A percentile compares a stretch with the other conserved stretches of the same genome.
These are phyloP conservation scores for Seriola rivoliana DNA, from an alignment of 2,113 vertebrate species.

Conservation along the genomic window DNA sequence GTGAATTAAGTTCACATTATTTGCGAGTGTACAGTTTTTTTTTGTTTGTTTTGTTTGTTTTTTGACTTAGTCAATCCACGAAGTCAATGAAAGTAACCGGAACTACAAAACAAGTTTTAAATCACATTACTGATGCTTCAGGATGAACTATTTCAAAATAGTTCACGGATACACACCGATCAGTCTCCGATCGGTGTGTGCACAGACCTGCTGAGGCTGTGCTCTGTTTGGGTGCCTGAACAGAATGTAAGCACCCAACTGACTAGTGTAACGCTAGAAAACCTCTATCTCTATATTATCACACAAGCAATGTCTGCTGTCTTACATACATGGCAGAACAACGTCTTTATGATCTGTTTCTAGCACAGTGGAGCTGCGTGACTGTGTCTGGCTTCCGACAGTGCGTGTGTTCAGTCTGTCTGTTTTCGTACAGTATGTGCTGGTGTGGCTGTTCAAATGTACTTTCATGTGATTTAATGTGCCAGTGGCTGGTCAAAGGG, in stretches of 20 bases:
- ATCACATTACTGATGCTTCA: no score
- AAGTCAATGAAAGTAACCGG: no score
- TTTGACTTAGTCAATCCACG: no score
- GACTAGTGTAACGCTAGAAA: neutral
- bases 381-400: neutral
- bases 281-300: constrained; percentile 5
- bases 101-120: no score
- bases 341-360: constrained; percentile 20
- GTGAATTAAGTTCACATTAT: no score
- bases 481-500: neutral
- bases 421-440: neutral
- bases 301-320: constrained; percentile 10
- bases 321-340: constrained; percentile 6
- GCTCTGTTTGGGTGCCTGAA: constrained; percentile 17
- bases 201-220: neutral
- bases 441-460: neutral
- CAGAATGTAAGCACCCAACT: neutral
- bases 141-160: no score
- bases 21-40: no score
- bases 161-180: no score
- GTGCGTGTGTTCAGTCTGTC: neutral
- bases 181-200: no score
- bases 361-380: neutral
- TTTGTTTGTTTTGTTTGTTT: no score
- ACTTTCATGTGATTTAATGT: constrained; percentile 6